Evolutionary conservation across 2,113 vertebrate species (phyloP), one percentile per base, ranked within the genome.

Genomic region (Nansenia antarctica): DNA sequence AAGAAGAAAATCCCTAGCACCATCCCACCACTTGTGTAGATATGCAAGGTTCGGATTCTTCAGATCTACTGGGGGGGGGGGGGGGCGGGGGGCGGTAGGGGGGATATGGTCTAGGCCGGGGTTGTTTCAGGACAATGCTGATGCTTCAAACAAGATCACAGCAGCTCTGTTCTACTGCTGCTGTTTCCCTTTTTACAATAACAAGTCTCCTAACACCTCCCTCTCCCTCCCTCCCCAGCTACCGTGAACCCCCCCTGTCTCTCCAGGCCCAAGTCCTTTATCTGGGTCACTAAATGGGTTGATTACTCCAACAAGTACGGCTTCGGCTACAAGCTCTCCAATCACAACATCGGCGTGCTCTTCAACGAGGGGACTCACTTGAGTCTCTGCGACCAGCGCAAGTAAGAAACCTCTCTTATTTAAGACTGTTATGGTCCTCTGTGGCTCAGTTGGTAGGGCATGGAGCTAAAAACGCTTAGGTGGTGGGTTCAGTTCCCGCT

Each of bases 281-380:
- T 98, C 58, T 99, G 98, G 98, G 98, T 99, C 79, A 98, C 95
- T 69, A 99, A 99, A 84, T 99, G 98, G 98, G 96, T 99, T 0
- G 97, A 99, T 82, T 98, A 99, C 80, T 99, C 97, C 47, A 99
- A 99, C 89, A 98, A 99, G 83, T 98, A 97, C 0, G 98, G 98
- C 32, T 99, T 99, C 72, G 98, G 96, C 54, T 99, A 99, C 80
- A 96, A 99, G 82, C 95, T 99, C 32, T 99, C 97, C 35, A 96
- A 97, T 92, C 94, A 91, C 76, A 95, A 90, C 14, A 95, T 99
- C 0, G 96, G 96, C 0, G 96, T 99, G 53, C 94, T 99, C 63
- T 99, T 98, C 91, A 99, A 99, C 2, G 94, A 98, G 0, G 98
- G 98, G 79, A 98, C 95, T 0, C 98, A 99, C 80, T 94, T 99